These are phyloP conservation scores for Neoaliturus tenellus DNA, from an alignment of 2,888 invertebrate species.

Conservation along the genomic window DNA sequence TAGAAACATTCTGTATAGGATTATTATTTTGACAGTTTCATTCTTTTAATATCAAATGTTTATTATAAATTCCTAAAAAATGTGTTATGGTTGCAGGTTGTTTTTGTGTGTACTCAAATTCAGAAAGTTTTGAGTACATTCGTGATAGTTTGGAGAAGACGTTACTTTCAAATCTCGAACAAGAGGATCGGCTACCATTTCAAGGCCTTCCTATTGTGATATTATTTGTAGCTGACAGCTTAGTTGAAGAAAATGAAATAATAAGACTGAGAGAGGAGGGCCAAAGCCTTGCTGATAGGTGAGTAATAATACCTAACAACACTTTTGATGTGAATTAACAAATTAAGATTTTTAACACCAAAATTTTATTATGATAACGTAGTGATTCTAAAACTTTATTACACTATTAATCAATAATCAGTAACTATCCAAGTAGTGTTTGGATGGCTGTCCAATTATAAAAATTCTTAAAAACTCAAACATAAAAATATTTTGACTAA, in stretches of 20 bases:
- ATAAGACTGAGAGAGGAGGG: slow-evolving; percentile 91
- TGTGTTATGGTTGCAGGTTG: slow-evolving; percentile 78
- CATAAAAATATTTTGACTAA: no score
- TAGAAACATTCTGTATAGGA: no score
- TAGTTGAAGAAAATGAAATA: slow-evolving; percentile 90
- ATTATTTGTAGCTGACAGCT: slow-evolving; percentile 91
- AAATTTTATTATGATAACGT: no score
- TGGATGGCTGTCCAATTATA: no score
- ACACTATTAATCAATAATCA: no score
- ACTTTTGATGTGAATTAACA: not conserved
- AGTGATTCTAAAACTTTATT: no score
- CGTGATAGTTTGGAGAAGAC: slow-evolving; percentile 94
- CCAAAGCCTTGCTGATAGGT: slow-evolving; percentile 92
- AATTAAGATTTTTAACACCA: no score
- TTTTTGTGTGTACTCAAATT: slow-evolving; percentile 93
- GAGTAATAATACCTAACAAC: slow-evolving; percentile 64
- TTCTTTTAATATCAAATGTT: no score
- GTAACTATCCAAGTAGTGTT: no score
- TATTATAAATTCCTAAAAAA: no score
- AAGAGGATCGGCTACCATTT: slow-evolving; percentile 91
- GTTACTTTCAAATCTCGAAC: slow-evolving; percentile 90
- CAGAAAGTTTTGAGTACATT: slow-evolving; percentile 94
- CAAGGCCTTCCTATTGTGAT: slow-evolving; percentile 93
- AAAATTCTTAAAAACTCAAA: no score
- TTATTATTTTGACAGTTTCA: no score